A percentile compares a stretch with the other conserved stretches of the same genome.
Evolutionary conservation across 2,113 vertebrate species (phyloP).

Genomic region (Eptesicus fuscus): DNA sequence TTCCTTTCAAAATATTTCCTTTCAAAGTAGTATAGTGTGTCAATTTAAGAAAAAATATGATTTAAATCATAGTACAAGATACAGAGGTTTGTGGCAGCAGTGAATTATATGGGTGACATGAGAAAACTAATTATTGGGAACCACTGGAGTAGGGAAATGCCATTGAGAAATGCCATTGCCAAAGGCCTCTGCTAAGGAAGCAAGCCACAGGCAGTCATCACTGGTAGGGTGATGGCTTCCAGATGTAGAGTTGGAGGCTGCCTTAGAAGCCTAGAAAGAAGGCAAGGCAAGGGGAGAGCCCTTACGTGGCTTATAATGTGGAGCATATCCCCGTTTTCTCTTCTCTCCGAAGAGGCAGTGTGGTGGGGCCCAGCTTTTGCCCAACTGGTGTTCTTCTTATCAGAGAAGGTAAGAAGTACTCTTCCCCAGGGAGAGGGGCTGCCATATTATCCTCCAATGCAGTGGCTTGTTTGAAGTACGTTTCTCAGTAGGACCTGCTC

Average conservation of each 20-base stretch:
- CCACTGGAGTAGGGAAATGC: background rate
- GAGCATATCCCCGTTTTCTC: background rate
- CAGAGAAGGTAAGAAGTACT: background rate
- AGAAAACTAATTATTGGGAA: background rate
- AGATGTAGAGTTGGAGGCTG: background rate
- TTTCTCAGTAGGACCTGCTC: background rate
- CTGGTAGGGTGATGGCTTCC: background rate
- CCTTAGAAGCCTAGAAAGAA: background rate
- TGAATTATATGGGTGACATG: background rate
- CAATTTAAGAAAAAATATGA: background rate
- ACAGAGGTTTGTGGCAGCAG: background rate
- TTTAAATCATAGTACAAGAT: background rate
- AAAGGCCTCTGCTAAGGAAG: background rate
- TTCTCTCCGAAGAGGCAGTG: background rate
- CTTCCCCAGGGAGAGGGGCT: background rate
- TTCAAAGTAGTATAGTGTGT: background rate
- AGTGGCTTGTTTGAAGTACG: background rate
- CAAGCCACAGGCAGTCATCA: background rate
- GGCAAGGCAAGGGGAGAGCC: background rate
- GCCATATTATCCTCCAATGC: fast-evolving
- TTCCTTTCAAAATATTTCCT: background rate
- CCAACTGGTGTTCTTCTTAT: background rate
- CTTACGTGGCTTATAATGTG: background rate
- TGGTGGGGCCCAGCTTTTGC: background rate
- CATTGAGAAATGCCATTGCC: background rate